These are phyloP conservation scores for Loripinus fragilis DNA, from an alignment of 2,888 invertebrate genomes.

Conservation along the genomic window DNA sequence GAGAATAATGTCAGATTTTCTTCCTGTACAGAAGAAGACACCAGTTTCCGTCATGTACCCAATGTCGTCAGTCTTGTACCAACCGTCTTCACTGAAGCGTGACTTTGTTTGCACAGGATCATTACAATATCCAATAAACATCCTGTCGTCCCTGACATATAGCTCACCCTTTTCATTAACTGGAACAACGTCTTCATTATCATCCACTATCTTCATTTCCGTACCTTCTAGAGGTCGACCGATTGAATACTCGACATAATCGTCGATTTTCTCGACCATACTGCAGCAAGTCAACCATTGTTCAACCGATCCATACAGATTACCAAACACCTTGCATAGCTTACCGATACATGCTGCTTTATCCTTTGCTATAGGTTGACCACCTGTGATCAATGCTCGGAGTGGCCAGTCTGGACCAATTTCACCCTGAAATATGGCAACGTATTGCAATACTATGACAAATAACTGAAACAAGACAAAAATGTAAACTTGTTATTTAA, in stretches of 20 bases:
- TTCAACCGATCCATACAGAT: slow-evolving; percentile 30
- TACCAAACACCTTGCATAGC: background rate
- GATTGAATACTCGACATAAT: background rate
- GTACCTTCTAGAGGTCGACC: background rate
- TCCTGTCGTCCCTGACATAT: background rate
- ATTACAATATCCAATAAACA: slow-evolving; percentile 30
- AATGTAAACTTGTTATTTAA: no score
- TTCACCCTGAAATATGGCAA: no score
- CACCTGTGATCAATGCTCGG: background rate
- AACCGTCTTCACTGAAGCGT: slow-evolving; percentile 14
- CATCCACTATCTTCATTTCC: slow-evolving; percentile 38
- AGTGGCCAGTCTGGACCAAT: background rate
- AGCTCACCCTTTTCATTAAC: slow-evolving; percentile 31
- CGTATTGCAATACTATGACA: no score
- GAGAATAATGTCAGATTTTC: slow-evolving; percentile 42
- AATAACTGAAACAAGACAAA: no score
- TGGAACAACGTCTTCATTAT: slow-evolving; percentile 20
- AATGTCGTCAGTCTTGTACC: slow-evolving; percentile 34
- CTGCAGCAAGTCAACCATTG: background rate
- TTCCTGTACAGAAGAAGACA: slow-evolving; percentile 26
- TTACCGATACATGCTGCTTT: background rate
- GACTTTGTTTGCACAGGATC: slow-evolving; percentile 26
- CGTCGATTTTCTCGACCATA: background rate
- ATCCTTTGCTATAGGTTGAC: background rate
- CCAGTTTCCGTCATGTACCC: slow-evolving; percentile 23